Percentiles rank a stretch among this genome's conserved stretches.
Conservation (phyloP, 2,113 vertebrate genomes). For the Gyps fulvus region DNA sequence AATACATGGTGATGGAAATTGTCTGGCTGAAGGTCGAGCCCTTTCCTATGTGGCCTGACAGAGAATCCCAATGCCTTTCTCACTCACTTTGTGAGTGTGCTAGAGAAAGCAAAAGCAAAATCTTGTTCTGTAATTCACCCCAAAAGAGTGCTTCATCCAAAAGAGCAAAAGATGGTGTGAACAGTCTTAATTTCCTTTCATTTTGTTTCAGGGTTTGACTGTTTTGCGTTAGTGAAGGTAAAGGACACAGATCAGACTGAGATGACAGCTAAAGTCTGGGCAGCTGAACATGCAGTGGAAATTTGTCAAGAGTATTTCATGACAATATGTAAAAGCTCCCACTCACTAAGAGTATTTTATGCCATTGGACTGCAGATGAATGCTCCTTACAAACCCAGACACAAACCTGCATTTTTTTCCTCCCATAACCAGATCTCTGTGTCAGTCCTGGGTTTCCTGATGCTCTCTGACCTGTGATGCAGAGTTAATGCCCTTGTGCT, state of each 20-base stretch:
- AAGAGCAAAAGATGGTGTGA: background rate
- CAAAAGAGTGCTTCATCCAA: background rate
- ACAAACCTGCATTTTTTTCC: background rate
- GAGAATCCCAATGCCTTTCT: background rate
- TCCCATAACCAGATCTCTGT: background rate
- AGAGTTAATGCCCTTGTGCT: background rate
- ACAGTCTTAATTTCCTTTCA: background rate
- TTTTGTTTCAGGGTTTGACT: background rate
- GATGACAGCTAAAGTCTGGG: background rate
- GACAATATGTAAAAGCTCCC: background rate
- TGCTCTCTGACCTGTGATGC: background rate
- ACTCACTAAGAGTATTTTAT: background rate
- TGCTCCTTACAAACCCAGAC: background rate
- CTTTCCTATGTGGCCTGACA: background rate
- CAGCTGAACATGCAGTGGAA: background rate
- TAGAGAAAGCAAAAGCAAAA: background rate
- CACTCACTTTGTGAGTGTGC: background rate
- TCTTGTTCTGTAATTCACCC: background rate
- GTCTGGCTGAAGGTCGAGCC: background rate
- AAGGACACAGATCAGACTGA: background rate
- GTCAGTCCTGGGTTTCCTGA: background rate
- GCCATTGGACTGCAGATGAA: background rate
- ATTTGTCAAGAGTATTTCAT: background rate
- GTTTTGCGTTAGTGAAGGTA: background rate
- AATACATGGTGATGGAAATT: background rate